phyloP scores from a whole-genome alignment of 2,888 invertebrate species.

The Eristalis pertinax region DNA sequence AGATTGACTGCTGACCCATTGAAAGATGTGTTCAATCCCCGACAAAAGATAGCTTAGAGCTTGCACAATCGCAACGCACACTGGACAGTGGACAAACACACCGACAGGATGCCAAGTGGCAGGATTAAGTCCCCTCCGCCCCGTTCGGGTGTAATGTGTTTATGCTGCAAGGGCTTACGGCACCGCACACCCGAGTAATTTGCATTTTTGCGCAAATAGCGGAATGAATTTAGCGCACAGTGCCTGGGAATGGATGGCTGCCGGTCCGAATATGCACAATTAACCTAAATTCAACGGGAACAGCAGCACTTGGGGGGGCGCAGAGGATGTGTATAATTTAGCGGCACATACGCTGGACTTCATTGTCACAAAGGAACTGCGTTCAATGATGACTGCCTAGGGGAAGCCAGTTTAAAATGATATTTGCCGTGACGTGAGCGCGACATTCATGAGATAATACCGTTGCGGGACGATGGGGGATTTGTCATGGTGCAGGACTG shows the following conservation, averaged over 20 bases:
- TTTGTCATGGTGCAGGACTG: not conserved
- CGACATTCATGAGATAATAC: constrained; percentile 26
- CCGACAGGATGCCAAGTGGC: not conserved
- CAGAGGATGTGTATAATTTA: constrained; percentile 19
- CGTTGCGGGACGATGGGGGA: not conserved
- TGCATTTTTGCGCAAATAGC: constrained; percentile 56
- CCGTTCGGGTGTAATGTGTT: not conserved
- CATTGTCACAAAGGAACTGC: constrained; percentile 22
- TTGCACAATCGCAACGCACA: no score
- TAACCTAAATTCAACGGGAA: constrained; percentile 62
- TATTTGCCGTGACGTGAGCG: constrained; percentile 40
- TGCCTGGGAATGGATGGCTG: constrained; percentile 2
- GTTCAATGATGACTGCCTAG: not conserved
- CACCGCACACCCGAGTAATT: constrained; percentile 44
- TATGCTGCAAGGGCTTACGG: not conserved
- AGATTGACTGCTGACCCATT: not conserved
- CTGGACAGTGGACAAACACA: not conserved
- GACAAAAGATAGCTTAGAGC: not conserved
- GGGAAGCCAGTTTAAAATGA: constrained; percentile 54
- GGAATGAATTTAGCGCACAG: constrained; percentile 53
- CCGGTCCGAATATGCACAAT: constrained; percentile 42
- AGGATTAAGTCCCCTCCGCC: not conserved
- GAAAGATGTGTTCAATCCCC: not conserved
- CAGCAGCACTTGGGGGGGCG: constrained; percentile 1
- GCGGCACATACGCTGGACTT: constrained; percentile 37